phyloP scores from a whole-genome alignment of 2,888 invertebrate genomes.

The Incurvaria masculella region DNA sequence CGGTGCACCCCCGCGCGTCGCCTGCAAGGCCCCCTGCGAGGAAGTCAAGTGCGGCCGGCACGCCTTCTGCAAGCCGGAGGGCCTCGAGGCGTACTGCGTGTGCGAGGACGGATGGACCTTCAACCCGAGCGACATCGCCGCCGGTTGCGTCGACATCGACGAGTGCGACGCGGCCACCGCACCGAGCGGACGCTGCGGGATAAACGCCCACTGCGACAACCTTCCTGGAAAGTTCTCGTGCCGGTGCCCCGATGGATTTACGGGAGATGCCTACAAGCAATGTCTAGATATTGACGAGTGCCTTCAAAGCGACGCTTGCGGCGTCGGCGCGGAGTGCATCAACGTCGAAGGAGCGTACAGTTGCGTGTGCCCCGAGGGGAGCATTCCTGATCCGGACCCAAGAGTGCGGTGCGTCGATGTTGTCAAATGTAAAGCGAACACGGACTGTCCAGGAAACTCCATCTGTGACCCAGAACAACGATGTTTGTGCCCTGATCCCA shows the following conservation, averaged over 20 bases:
- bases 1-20: constrained; percentile 75
- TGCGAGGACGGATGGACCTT: constrained; percentile 94
- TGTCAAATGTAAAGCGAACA: constrained; percentile 69
- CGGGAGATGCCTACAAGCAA: constrained; percentile 78
- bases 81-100: constrained; percentile 85
- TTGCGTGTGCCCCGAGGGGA: constrained; percentile 80
- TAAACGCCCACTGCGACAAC: constrained; percentile 78
- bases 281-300: constrained; percentile 87
- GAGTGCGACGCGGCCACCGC: constrained; percentile 82
- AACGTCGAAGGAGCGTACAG: constrained; percentile 74
- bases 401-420: constrained; percentile 78
- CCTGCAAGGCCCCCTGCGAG: constrained; percentile 88
- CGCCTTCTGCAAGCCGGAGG: constrained; percentile 86
- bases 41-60: constrained; percentile 87
- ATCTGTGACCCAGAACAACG: constrained; percentile 74
- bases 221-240: constrained; percentile 77
- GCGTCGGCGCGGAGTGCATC: constrained; percentile 74
- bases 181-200: constrained; percentile 80
- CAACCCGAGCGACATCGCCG: constrained; percentile 82
- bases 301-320: constrained; percentile 66
- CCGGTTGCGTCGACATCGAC: constrained; percentile 89
- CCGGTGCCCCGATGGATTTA: constrained; percentile 79
- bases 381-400: constrained; percentile 81
- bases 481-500: constrained; percentile 88
- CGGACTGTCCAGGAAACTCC: constrained; percentile 87